Conservation (phyloP, 2,113 vertebrate genomes). For the Physeter macrocephalus region DNA sequence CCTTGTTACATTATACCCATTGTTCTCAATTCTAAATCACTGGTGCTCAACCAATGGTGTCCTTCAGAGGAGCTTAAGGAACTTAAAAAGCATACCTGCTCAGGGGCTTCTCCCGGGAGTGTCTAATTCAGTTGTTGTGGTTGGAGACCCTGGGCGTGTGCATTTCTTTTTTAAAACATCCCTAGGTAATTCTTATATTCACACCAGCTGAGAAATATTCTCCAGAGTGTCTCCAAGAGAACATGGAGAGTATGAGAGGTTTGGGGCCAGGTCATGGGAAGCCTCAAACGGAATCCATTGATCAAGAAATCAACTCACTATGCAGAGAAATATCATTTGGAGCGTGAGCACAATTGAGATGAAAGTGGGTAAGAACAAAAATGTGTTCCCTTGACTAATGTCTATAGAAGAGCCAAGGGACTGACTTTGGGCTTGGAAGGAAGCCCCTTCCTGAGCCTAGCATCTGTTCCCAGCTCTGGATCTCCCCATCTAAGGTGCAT, state of each 20-base stretch:
- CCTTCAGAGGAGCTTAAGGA: neutral
- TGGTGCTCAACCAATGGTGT: neutral
- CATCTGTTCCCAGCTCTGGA: conserved; percentile 58
- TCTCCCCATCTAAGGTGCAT: conserved; percentile 43
- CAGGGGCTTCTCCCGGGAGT: neutral
- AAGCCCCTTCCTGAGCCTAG: conserved; percentile 56
- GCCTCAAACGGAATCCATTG: neutral
- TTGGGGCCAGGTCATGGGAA: neutral
- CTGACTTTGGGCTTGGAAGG: conserved; percentile 47
- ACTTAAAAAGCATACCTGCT: neutral
- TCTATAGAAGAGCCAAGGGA: conserved; percentile 33
- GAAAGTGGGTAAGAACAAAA: conserved; percentile 47
- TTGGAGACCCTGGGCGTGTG: neutral
- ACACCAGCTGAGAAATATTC: neutral
- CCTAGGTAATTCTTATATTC: neutral
- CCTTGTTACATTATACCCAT: neutral
- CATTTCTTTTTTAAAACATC: neutral
- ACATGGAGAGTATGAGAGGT: neutral
- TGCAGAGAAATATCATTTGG: neutral
- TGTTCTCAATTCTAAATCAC: neutral
- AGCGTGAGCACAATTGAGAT: neutral
- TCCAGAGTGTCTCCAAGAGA: neutral
- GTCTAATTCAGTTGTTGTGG: neutral
- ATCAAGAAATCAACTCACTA: neutral
- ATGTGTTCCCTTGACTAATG: neutral